A percentile compares a stretch with the other conserved stretches of the same genome.
These are phyloP conservation scores for Heteractis magnifica DNA, from an alignment of 92 coral and sea anemone genomes.

Conservation along the genomic window DNA sequence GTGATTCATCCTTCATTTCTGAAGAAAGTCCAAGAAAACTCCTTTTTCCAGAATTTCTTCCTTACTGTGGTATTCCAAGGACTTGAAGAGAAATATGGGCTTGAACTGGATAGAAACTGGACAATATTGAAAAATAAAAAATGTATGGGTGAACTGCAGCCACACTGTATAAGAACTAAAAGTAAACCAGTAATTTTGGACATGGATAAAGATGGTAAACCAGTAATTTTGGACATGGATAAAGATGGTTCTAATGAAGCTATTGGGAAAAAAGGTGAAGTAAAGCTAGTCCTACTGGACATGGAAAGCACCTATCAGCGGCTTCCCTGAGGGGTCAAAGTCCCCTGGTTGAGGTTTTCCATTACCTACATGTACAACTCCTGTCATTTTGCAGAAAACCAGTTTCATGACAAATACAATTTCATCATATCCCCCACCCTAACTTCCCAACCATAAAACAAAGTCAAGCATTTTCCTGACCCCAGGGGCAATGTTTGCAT, in stretches of 20 bases:
- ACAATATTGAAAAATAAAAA: slow-evolving; percentile 79
- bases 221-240: slow-evolving; percentile 89
- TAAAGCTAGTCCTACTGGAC: background rate
- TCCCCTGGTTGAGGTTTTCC: too few species aligned
- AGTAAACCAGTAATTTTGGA: slow-evolving; percentile 96
- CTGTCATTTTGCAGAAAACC: too few species aligned
- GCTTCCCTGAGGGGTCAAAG: too few species aligned
- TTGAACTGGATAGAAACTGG: slow-evolving; percentile 75
- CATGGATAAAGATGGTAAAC: slow-evolving; percentile 67
- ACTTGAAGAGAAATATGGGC: slow-evolving; percentile 80
- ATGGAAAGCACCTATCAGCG: too few species aligned
- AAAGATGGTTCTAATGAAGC: slow-evolving; percentile 5
- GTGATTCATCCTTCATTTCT: slow-evolving; percentile 75
- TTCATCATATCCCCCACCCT: too few species aligned
- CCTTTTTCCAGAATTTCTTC: slow-evolving; percentile 82
- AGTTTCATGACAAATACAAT: too few species aligned
- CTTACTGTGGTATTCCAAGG: slow-evolving; percentile 92
- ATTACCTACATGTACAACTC: too few species aligned
- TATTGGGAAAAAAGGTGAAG: slow-evolving; percentile 13
- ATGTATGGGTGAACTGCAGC: slow-evolving; percentile 72
- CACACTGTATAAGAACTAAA: slow-evolving; percentile 67
- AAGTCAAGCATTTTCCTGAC: too few species aligned
- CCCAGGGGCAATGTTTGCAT: too few species aligned
- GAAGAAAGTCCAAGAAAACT: slow-evolving; percentile 66
- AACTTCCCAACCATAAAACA: too few species aligned